These are phyloP conservation scores for Bicyclus anynana DNA, from an alignment of 1,140 invertebrate species.

Conservation along the genomic window DNA sequence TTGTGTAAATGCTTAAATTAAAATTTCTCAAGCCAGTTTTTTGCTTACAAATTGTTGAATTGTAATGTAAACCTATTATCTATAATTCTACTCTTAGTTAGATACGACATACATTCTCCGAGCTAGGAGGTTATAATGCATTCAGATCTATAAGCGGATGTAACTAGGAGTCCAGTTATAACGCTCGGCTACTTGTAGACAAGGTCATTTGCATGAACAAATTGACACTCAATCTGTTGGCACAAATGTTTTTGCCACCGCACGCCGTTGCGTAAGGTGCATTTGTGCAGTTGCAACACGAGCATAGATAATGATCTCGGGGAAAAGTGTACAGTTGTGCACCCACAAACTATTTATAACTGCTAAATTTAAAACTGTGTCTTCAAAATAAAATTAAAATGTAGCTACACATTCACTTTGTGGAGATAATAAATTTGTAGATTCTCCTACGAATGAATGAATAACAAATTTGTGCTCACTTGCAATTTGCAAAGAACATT, in stretches of 20 bases:
- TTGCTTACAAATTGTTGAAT: too few species aligned
- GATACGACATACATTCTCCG: neutral
- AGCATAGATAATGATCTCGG: conserved; percentile 37
- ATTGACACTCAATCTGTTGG: conserved; percentile 31
- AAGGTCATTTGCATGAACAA: conserved; percentile 40
- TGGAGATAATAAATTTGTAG: too few species aligned
- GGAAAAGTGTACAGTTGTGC: conserved; percentile 36
- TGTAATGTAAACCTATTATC: too few species aligned
- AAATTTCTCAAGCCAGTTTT: too few species aligned
- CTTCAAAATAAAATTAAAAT: too few species aligned
- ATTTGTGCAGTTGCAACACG: conserved; percentile 49
- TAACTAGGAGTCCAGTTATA: conserved; percentile 19
- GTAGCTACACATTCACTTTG: too few species aligned
- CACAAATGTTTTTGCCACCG: conserved; percentile 38
- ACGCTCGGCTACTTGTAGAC: conserved; percentile 16
- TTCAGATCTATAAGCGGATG: conserved; percentile 5
- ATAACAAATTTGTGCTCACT: too few species aligned
- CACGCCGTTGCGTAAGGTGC: conserved; percentile 42
- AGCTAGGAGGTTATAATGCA: neutral
- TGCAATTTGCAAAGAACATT: too few species aligned
- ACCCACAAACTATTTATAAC: conserved; percentile 40
- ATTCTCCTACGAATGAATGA: too few species aligned
- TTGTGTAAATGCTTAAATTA: too few species aligned
- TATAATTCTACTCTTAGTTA: neutral
- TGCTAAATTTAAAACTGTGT: conserved; percentile 35